phyloP scores from a whole-genome alignment of 2,888 invertebrate species.

The Drosophila subquinaria region DNA sequence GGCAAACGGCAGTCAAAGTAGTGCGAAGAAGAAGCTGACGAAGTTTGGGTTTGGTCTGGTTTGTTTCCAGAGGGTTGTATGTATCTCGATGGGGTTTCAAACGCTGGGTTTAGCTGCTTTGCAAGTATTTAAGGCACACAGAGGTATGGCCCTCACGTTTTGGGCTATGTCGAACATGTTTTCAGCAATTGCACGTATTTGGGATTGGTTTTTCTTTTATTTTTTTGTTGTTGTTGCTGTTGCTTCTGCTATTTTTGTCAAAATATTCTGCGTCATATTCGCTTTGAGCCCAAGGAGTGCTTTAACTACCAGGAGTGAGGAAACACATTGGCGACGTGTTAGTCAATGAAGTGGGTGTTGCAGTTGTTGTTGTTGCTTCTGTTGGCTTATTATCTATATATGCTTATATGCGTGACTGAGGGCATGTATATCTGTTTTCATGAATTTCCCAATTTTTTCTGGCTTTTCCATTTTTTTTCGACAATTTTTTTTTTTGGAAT shows the following conservation, averaged over 20 bases:
- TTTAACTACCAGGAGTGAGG: slow-evolving; percentile 24
- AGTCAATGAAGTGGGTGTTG: slow-evolving; percentile 58
- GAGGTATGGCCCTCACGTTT: slow-evolving; percentile 61
- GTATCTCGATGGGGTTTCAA: slow-evolving; percentile 13
- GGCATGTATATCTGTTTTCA: slow-evolving; percentile 59
- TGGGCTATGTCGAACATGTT: slow-evolving; percentile 56
- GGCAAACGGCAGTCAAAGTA: slow-evolving; percentile 48
- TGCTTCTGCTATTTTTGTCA: slow-evolving; percentile 48
- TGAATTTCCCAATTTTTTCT: slow-evolving; percentile 53
- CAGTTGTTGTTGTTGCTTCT: slow-evolving; percentile 11
- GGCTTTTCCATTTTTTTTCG: slow-evolving; percentile 17
- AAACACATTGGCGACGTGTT: slow-evolving; percentile 50
- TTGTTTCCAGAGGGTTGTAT: slow-evolving; percentile 22
- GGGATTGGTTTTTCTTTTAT: slow-evolving; percentile 58
- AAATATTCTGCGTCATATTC: slow-evolving; percentile 27
- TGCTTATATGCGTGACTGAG: slow-evolving; percentile 18
- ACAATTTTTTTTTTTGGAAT: slow-evolving; percentile 19
- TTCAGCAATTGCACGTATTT: slow-evolving; percentile 75
- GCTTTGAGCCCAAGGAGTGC: slow-evolving; percentile 28
- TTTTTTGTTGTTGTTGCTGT: slow-evolving; percentile 27
- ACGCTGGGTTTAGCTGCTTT: slow-evolving; percentile 15
- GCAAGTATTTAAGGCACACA: slow-evolving; percentile 67
- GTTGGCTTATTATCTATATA: slow-evolving; percentile 62
- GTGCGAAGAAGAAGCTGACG: slow-evolving; percentile 9
- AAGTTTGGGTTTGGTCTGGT: slow-evolving; percentile 6